Conservation (phyloP, 2,888 invertebrate genomes). For the Epinotia nisella region DNA sequence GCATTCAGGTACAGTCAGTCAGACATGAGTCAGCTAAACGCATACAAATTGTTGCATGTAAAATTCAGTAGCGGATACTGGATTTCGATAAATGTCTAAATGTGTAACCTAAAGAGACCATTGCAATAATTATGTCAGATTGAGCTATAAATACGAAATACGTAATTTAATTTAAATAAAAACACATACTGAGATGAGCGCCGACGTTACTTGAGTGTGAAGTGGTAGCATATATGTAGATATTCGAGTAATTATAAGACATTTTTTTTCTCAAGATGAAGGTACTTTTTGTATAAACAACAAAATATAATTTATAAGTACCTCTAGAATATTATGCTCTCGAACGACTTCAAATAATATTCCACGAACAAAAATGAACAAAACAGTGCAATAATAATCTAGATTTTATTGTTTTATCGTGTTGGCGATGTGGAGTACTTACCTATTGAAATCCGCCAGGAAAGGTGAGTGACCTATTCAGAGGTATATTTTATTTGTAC, state of each 20-base stretch:
- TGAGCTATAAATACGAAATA: no score
- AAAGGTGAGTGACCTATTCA: constrained; percentile 74
- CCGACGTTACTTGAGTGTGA: no score
- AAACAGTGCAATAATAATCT: constrained; percentile 30
- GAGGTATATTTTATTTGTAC: constrained; percentile 66
- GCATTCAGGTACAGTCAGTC: constrained; percentile 44
- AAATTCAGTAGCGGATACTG: no score
- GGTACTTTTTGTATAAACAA: no score
- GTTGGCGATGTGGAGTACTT: constrained; percentile 13
- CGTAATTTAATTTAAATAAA: no score
- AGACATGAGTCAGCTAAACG: not conserved
- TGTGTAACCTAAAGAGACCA: no score
- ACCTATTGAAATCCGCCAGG: constrained; percentile 38
- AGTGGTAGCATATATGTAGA: no score
- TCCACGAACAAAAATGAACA: constrained; percentile 11
- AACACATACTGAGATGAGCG: no score
- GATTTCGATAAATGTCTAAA: not conserved
- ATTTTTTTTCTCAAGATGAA: no score
- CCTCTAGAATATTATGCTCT: not conserved
- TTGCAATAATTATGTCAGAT: no score
- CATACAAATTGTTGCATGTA: not conserved
- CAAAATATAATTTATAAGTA: no score
- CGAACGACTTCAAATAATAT: constrained; percentile 38
- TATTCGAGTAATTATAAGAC: no score
- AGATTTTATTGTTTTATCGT: constrained; percentile 38